These are phyloP conservation scores for Tychaedon coryphoeus DNA, from an alignment of 2,113 vertebrate genomes.

Conservation along the genomic window DNA sequence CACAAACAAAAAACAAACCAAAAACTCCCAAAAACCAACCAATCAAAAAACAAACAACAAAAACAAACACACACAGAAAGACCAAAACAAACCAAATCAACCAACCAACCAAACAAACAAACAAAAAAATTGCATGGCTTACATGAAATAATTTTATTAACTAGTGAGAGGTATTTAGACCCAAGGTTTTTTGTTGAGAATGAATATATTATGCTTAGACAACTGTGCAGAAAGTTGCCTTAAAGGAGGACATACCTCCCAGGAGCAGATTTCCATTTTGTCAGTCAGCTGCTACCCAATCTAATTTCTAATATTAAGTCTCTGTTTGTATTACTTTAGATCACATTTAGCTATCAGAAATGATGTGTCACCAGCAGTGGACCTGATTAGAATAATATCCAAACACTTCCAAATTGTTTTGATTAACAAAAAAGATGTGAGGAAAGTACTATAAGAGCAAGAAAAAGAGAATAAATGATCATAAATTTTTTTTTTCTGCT, in stretches of 20 bases:
- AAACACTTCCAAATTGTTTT: neutral
- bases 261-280: neutral
- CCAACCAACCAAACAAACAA: too few species aligned
- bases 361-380: neutral
- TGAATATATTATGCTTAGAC: neutral
- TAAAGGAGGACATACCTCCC: neutral
- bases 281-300: neutral
- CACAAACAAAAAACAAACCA: too few species aligned
- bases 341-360: neutral
- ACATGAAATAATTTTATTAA: neutral
- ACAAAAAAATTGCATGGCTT: neutral
- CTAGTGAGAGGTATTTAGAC: neutral
- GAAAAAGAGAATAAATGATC: neutral
- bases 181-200: neutral
- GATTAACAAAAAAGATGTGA: neutral
- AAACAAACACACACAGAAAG: neutral
- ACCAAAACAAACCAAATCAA: accelerated
- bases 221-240: neutral
- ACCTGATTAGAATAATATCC: neutral
- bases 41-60: neutral
- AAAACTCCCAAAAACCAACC: accelerated
- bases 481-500: neutral
- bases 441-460: neutral
- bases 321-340: neutral
- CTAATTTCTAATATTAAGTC: neutral